Base-by-base conservation (phyloP, 2,797 vertebrate genomes). In the Poecile montanus region DNA sequence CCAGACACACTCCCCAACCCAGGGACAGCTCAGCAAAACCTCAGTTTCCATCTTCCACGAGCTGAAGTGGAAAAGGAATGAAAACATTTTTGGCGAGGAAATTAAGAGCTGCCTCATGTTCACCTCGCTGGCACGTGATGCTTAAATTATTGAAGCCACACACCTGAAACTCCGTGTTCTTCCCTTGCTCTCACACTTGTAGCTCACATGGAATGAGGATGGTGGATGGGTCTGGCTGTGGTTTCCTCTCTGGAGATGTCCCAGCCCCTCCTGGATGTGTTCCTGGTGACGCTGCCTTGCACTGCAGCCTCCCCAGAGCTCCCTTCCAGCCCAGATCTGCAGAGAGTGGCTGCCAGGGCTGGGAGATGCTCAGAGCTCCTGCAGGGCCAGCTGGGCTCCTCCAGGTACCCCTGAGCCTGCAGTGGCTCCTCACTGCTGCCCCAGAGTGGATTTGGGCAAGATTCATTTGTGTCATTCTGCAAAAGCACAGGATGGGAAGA, bases 161-260 rank as follows among this genome's bases (percentile, higher is more conserved):
- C 38, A 4, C 23, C 51, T 76, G 48, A 51, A 81, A 47, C n/a
- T 62, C 6, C 3, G 22, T 2, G 4, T 5, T 63, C 58, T 48
- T 22, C 5, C 66, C 76, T 56, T 27, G 48, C 23, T 47, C 66
- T 76, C 63, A 15, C 57, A 2, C 17, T 40, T 47, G 22, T 1
- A 4, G 47, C 71, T 45, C 61, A 1, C 26, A 2, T 2, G 2
- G 3, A 12, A 18, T 0, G n/a, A 16, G 51, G 60, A 15, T 5
- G 1, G 1, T 20, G 84, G 66, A 6, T 29, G 68, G 60, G 29
- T 27, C 27, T 16, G 66, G 68, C 53, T 26, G 71, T 2, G 78
- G 6, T 16, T 44, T 53, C 56, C 36, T 23, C 30, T 45, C 70
- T n/a, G 71, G 34, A 29, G 16, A 12, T 26, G 10, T 5, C 51